phyloP scores from a whole-genome alignment of 2,888 invertebrate species.

The Drosophila birchii region DNA sequence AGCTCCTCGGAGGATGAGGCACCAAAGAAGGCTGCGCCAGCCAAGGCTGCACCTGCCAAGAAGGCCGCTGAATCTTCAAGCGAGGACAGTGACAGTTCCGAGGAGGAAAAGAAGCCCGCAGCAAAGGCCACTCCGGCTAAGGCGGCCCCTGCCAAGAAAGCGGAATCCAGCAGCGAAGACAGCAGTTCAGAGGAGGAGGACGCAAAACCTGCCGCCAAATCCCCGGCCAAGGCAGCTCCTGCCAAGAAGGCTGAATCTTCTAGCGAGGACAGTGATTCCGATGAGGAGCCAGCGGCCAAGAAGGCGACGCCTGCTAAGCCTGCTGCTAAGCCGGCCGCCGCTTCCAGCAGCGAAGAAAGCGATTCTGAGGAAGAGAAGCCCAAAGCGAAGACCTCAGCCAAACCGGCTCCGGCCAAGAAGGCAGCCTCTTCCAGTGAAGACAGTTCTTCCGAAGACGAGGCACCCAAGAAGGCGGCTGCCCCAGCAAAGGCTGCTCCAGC shows the following conservation, averaged over 20 bases:
- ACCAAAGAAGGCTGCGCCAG: conserved; percentile 44
- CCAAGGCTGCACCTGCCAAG: conserved; percentile 32
- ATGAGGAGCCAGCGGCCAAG: conserved; percentile 75
- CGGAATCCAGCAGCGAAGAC: conserved; percentile 67
- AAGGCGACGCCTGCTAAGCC: conserved; percentile 34
- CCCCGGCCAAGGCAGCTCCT: conserved; percentile 28
- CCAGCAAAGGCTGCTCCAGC: conserved; percentile 22
- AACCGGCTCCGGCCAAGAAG: conserved; percentile 34
- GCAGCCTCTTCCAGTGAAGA: conserved; percentile 82
- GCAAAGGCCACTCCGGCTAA: conserved; percentile 40
- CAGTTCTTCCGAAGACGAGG: conserved; percentile 83
- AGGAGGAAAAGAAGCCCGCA: conserved; percentile 37
- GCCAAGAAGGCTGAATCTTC: conserved; percentile 67
- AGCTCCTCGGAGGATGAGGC: conserved; percentile 53
- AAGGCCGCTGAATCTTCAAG: conserved; percentile 48
- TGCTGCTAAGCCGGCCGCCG: conserved; percentile 41
- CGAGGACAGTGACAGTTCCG: conserved; percentile 54
- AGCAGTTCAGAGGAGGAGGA: conserved; percentile 80
- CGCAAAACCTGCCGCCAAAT: conserved; percentile 71
- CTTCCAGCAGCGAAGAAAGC: conserved; percentile 81
- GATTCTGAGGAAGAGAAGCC: conserved; percentile 82
- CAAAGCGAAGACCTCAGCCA: conserved; percentile 47
- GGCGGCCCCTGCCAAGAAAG: conserved; percentile 33
- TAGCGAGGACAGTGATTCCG: conserved; percentile 84
- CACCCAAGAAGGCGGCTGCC: conserved; percentile 40